A percentile compares a stretch with the other conserved stretches of the same genome.
Evolutionary conservation across 2,888 invertebrate species (phyloP).

Genomic region (Synanthedon tipuliformis): DNA sequence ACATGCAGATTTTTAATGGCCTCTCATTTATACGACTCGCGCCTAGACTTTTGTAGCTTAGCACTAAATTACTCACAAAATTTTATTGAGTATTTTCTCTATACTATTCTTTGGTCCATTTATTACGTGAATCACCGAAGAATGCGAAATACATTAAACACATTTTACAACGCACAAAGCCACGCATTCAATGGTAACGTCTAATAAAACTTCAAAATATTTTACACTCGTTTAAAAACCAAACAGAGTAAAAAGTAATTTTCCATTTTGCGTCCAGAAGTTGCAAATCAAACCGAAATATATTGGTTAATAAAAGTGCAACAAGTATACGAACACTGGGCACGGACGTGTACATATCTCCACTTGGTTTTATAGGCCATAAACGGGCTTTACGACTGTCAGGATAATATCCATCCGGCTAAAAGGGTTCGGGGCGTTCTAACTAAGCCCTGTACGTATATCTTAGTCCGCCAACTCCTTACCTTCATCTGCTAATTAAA

Average conservation of each 20-base stretch:
- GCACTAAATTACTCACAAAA: too few relatives aligned
- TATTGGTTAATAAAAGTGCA: slow-evolving; percentile 67
- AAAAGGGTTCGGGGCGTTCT: slow-evolving; percentile 55
- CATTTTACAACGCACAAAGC: not conserved
- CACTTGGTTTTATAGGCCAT: slow-evolving; percentile 65
- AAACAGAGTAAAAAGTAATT: slow-evolving; percentile 30
- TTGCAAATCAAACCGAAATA: slow-evolving; percentile 67
- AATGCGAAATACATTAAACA: not conserved
- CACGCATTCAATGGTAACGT: slow-evolving; percentile 2
- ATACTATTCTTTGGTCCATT: too few relatives aligned
- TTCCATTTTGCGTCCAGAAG: slow-evolving; percentile 41
- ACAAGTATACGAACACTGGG: slow-evolving; percentile 58
- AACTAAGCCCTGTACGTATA: slow-evolving; percentile 22
- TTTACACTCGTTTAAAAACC: slow-evolving; percentile 9
- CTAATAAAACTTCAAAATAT: slow-evolving; percentile 11
- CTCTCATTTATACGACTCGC: too few relatives aligned
- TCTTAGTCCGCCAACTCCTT: not conserved
- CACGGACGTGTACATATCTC: slow-evolving; percentile 44
- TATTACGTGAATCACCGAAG: not conserved
- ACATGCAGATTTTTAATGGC: too few relatives aligned
- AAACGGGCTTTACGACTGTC: slow-evolving; percentile 56
- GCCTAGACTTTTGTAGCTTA: too few relatives aligned
- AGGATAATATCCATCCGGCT: slow-evolving; percentile 65
- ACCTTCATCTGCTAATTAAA: slow-evolving; percentile 43
- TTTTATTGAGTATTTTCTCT: too few relatives aligned